Conservation (phyloP, 92 coral and sea anemone species). For the Paragorgia papillata region DNA sequence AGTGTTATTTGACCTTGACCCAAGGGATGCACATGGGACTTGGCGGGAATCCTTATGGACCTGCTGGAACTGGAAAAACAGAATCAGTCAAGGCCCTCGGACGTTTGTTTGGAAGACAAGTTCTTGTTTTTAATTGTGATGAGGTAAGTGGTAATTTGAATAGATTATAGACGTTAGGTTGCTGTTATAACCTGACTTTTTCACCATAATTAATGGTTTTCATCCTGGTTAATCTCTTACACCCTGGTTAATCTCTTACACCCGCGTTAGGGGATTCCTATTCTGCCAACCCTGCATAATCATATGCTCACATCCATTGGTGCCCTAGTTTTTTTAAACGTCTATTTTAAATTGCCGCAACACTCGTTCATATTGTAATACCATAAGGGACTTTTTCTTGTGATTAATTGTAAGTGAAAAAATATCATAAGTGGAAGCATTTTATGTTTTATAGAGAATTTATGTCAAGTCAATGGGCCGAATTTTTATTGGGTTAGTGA, state of each 20-base stretch:
- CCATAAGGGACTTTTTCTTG: no score
- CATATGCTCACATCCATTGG: no score
- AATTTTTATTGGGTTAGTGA: constrained; percentile 95
- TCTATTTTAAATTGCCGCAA: no score
- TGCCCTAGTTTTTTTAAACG: no score
- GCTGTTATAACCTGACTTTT: no score
- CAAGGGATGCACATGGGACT: constrained; percentile 99
- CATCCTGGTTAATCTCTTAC: no score
- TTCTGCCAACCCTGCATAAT: no score
- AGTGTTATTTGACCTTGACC: constrained; percentile 97
- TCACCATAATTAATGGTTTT: no score
- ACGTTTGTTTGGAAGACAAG: constrained; percentile 97
- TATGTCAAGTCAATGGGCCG: constrained; percentile 99
- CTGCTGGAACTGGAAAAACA: constrained; percentile 99
- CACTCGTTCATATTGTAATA: no score
- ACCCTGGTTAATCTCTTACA: no score
- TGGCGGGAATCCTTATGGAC: constrained; percentile 99
- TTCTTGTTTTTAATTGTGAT: constrained; percentile 94
- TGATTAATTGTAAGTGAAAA: neutral
- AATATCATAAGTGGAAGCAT: neutral
- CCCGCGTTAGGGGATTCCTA: no score
- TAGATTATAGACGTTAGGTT: no score
- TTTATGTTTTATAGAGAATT: constrained; percentile 76
- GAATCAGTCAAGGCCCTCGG: constrained; percentile 99
- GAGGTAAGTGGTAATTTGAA: constrained; percentile 75